These are phyloP conservation scores for Malthinus flaveolus DNA, from an alignment of 2,888 invertebrate genomes.

Conservation along the genomic window DNA sequence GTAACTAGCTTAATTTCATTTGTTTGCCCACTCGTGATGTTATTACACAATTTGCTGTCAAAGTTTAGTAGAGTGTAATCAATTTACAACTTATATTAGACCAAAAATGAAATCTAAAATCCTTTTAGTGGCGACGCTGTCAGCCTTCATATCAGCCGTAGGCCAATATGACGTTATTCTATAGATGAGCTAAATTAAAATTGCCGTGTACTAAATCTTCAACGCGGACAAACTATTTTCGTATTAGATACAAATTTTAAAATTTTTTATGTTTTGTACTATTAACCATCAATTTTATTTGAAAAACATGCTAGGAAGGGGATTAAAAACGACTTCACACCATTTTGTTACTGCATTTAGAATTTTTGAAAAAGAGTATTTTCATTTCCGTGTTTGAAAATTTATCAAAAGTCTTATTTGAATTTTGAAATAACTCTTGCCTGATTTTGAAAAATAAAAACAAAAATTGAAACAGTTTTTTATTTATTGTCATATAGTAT, in stretches of 20 bases:
- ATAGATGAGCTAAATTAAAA: slow-evolving; percentile 14
- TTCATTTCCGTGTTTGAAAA: no score
- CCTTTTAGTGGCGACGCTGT: slow-evolving; percentile 15
- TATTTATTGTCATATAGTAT: no score
- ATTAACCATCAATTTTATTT: no score
- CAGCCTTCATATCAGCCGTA: slow-evolving; percentile 10
- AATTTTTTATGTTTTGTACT: no score
- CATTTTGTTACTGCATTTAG: no score
- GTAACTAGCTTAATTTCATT: slow-evolving; percentile 23
- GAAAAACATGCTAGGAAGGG: no score
- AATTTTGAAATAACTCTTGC: no score
- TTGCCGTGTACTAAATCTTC: neutral
- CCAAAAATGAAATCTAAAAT: slow-evolving; percentile 22
- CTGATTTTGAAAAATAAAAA: neutral
- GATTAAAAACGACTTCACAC: no score
- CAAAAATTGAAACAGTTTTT: neutral
- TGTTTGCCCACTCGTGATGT: slow-evolving; percentile 20
- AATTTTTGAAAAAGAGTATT: no score
- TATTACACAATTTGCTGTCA: slow-evolving; percentile 21
- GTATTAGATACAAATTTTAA: no score
- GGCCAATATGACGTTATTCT: slow-evolving; percentile 9
- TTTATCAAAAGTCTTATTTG: no score
- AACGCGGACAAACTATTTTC: no score
- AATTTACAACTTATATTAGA: slow-evolving; percentile 21
- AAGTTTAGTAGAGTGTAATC: slow-evolving; percentile 19